phyloP scores from a whole-genome alignment of 2,113 vertebrate species.

The Tamias sibiricus region DNA sequence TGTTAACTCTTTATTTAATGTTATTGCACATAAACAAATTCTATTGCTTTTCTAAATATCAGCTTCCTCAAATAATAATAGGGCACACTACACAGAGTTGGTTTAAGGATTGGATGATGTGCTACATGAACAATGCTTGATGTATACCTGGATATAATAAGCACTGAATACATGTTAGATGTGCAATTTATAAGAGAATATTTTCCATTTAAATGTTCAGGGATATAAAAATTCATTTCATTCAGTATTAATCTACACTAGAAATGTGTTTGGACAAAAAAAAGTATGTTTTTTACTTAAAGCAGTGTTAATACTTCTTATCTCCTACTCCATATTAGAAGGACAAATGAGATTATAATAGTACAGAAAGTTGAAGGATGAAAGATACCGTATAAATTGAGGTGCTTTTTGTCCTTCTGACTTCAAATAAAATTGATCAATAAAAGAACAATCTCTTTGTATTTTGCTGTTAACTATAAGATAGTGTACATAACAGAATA shows the following conservation, averaged over 20 bases:
- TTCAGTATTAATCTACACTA: background rate
- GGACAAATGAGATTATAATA: background rate
- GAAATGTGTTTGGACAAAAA: background rate
- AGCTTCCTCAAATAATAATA: background rate
- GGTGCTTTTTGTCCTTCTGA: background rate
- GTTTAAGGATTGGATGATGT: background rate
- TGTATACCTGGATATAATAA: background rate
- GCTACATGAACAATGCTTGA: background rate
- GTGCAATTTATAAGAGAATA: background rate
- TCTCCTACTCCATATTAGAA: background rate
- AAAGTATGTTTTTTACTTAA: background rate
- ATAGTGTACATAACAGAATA: background rate
- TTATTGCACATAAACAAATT: background rate
- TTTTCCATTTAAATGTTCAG: background rate
- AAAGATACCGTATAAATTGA: conserved; percentile 12
- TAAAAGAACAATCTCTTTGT: background rate
- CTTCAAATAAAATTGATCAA: conserved; percentile 3
- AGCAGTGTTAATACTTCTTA: background rate
- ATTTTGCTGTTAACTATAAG: conserved; percentile 5
- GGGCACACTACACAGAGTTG: background rate
- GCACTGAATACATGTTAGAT: background rate
- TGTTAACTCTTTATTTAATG: background rate
- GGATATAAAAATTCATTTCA: background rate
- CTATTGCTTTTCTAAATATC: background rate
- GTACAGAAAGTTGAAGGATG: background rate